A percentile compares a stretch with the other conserved stretches of the same genome.
These are phyloP conservation scores for Harpagus bidentatus DNA, from an alignment of 2,113 vertebrate species.

Conservation along the genomic window DNA sequence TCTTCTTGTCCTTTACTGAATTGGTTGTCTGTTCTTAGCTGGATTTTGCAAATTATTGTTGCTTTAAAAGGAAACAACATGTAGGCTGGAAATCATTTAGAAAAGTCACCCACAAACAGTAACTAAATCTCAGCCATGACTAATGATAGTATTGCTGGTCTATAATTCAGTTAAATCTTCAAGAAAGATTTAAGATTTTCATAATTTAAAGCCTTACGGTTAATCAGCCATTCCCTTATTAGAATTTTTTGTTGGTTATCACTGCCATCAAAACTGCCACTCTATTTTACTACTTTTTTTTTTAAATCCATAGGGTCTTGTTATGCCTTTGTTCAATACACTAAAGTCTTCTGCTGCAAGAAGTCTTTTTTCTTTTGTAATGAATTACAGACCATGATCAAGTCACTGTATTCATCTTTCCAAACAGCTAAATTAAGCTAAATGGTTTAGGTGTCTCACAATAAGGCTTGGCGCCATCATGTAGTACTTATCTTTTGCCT, in stretches of 20 bases:
- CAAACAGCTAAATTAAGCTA: neutral
- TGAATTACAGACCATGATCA: neutral
- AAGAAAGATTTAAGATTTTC: constrained; percentile 19
- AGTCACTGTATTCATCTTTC: neutral
- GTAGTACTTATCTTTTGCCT: neutral
- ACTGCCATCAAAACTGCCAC: neutral
- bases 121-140: constrained; percentile 3
- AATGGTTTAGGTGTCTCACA: neutral
- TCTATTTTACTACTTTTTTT: neutral
- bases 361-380: neutral
- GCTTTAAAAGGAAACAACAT: constrained; percentile 29
- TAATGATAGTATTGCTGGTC: constrained; percentile 12
- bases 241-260: neutral
- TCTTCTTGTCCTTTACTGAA: neutral
- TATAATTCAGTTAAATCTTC: constrained; percentile 26
- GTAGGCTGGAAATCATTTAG: constrained; percentile 45
- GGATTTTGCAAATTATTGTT: neutral
- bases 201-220: neutral
- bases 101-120: constrained; percentile 46
- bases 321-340: neutral
- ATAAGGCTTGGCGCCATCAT: neutral
- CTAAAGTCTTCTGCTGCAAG: neutral
- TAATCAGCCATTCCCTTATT: neutral
- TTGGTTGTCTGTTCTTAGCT: neutral
- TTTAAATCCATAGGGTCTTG: neutral